Evolutionary conservation across 2,113 vertebrate genomes (phyloP), one percentile per base, ranked within the genome.

Genomic region (Percina caprodes): DNA sequence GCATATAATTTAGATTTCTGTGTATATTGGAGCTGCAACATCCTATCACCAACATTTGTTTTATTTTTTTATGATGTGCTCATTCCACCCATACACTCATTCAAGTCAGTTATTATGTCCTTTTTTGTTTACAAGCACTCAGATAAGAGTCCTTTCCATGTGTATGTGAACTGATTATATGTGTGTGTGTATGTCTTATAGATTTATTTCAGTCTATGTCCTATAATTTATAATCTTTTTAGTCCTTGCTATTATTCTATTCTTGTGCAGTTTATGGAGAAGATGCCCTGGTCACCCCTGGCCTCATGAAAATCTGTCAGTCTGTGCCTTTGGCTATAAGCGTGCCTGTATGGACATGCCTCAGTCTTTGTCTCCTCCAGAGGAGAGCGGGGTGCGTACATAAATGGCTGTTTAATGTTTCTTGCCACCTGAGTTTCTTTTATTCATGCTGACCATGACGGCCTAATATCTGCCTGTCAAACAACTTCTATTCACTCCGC

Each of bases 381-480:
- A 76, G 71, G 66, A 86, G 66, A 89, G 75, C 13, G 23, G 35
- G 35, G 56, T 69, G 69, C 78, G 78, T 71, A 84, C 82, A 84
- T 87, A 92, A 94, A 94, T 92, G 89, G 91, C 87, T 92, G 88
- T 93, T 91, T 92, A 91, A 91, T 87, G 79, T 84, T 79, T 84
- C 81, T 90, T 85, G 80, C 90, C 84, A 84, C 78, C 87, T 5
- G 75, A 91, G 83, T 72, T 68, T 89, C 88, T 92, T 93, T 92
- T 89, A 91, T 91, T 85, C 88, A 15, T 1, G 84, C 23, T 77
- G 88, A 90, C 92, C 89, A 69, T 93, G 93, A 92, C 88, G 90
- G 91, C 87, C 89, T 94, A 92, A 92, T 92, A 91, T 93, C 90
- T 83, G 89, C 91, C 92, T 94, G 92, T 93, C 92, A 94, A 85